A percentile compares a stretch with the other conserved stretches of the same genome.
Evolutionary conservation across 1,140 invertebrate species (phyloP).

Genomic region (Drosophila ironensis): DNA sequence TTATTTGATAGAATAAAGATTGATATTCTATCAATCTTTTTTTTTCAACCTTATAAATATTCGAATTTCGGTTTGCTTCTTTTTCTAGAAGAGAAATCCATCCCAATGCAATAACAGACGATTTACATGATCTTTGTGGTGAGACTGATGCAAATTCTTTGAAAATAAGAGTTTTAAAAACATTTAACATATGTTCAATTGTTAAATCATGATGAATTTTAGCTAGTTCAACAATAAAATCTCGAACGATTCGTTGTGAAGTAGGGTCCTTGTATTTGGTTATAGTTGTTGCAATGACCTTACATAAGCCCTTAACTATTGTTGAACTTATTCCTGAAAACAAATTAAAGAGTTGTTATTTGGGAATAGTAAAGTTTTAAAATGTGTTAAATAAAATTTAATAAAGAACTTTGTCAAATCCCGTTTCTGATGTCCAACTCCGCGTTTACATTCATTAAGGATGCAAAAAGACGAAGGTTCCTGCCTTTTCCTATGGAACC

Average conservation of each 20-base stretch:
- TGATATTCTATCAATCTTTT: conserved; percentile 62
- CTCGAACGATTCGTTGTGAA: conserved; percentile 89
- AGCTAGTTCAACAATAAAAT: conserved; percentile 86
- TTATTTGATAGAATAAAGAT: conserved; percentile 62
- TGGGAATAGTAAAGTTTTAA: too few species aligned
- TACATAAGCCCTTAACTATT: conserved; percentile 90
- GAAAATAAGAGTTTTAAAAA: conserved; percentile 85
- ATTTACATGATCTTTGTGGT: conserved; percentile 85
- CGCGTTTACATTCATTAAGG: too few species aligned
- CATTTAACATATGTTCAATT: conserved; percentile 86
- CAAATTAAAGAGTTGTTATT: neutral
- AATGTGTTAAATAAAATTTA: neutral
- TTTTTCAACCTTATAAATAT: conserved; percentile 69
- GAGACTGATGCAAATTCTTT: conserved; percentile 86
- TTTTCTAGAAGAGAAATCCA: conserved; percentile 62
- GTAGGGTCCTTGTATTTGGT: conserved; percentile 89
- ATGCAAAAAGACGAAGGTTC: too few species aligned
- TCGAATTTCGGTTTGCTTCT: conserved; percentile 44
- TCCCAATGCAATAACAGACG: conserved; percentile 62
- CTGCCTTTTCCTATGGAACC: too few species aligned
- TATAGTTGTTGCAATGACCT: conserved; percentile 88
- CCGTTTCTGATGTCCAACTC: too few species aligned
- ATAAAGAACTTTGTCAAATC: neutral
- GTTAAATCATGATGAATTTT: conserved; percentile 87
- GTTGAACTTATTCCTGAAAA: conserved; percentile 89